Evolutionary conservation across 2,888 invertebrate species (phyloP).

Genomic region (Cephalotes varians): DNA sequence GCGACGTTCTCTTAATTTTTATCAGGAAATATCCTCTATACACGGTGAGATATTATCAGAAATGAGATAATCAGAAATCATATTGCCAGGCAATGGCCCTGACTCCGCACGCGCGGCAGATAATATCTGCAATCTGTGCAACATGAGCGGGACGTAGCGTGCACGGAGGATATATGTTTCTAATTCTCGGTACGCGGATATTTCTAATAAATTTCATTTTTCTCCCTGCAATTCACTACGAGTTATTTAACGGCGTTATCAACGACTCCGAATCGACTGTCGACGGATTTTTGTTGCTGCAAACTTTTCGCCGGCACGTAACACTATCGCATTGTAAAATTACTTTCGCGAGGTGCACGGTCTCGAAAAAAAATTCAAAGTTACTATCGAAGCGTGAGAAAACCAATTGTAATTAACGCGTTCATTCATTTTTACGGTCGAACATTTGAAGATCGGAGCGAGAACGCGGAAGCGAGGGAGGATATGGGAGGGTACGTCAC

Average conservation of each 20-base stretch:
- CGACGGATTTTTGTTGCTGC: neutral
- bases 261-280: neutral
- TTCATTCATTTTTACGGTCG: neutral
- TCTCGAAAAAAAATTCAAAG: neutral
- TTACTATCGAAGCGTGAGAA: no score
- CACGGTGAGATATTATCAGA: slow-evolving; percentile 2
- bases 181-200: neutral
- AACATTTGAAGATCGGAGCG: neutral
- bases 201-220: neutral
- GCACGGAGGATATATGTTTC: neutral
- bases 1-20: neutral
- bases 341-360: neutral
- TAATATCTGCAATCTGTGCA: slow-evolving; percentile 46
- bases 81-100: slow-evolving; percentile 40
- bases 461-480: slow-evolving; percentile 20
- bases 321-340: neutral
- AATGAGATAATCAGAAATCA: slow-evolving; percentile 33
- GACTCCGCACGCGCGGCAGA: slow-evolving; percentile 39
- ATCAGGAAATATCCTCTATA: neutral
- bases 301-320: neutral
- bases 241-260: neutral
- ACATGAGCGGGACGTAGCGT: neutral
- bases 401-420: neutral
- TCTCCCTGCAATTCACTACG: neutral
- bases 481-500: slow-evolving; percentile 21